Conservation (phyloP, 2,888 invertebrate genomes). For the Helobdella robusta region DNA sequence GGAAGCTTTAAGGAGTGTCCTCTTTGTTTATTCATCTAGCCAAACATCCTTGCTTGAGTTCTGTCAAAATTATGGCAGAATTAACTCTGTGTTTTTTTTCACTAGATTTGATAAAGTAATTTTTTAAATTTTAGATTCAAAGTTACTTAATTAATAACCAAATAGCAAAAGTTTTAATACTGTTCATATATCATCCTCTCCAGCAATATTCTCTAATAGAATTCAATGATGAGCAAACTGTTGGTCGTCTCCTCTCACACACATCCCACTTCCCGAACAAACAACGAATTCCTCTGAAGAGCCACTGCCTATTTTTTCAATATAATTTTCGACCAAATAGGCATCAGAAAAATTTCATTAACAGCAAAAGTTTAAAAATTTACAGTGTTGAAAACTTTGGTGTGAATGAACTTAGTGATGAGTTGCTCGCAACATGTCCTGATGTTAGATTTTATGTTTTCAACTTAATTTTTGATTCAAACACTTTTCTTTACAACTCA, state of each 20-base stretch:
- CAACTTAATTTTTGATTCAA: neutral
- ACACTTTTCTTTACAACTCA: no score
- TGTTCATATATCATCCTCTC: no score
- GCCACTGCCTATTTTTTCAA: neutral
- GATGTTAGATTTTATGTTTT: neutral
- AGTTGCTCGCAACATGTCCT: neutral
- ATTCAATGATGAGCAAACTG: neutral
- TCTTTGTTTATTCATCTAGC: conserved; percentile 8
- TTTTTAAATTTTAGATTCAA: neutral
- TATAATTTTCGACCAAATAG: neutral
- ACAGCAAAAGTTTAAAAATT: neutral
- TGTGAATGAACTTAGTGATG: neutral
- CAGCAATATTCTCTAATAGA: conserved; percentile 19
- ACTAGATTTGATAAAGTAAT: conserved; percentile 4
- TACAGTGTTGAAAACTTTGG: neutral
- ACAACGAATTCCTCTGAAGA: conserved; percentile 10
- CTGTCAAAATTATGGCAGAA: conserved; percentile 9
- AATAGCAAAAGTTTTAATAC: neutral
- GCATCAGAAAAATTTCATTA: conserved; percentile 1
- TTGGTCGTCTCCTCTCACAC: neutral
- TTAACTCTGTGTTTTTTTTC: conserved; percentile 11
- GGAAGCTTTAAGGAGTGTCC: conserved; percentile 1
- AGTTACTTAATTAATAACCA: neutral
- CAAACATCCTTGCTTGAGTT: neutral
- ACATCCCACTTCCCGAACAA: conserved; percentile 15